Base-by-base conservation (phyloP, 2,888 invertebrate genomes). In the Deilephila elpenor region DNA sequence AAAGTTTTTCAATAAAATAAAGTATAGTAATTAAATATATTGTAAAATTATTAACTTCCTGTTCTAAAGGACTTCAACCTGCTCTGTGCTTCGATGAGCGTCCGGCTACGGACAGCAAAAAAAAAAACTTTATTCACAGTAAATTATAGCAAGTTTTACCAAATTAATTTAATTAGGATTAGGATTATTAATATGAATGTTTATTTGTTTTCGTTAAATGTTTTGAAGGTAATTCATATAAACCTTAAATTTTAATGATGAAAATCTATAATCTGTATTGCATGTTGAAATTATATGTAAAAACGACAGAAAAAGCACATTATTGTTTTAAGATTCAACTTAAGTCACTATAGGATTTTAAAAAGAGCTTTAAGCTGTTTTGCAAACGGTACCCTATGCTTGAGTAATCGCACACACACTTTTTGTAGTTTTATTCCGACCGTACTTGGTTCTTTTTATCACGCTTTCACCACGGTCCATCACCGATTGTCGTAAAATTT, bases 401-500 rank as follows among this genome's bases (percentile, higher is more conserved):
- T 81, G 78, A 84, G 83, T 82, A 83, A 76, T 77, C 80, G 83
- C 82, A 82, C 82, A 81, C 84, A 80, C 81, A 78, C 81, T 86
- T 86, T 87, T 85, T 83, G 78, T 71, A 80, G 59, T 71, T 75
- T 83, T 64, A 19, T 34, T 34, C 32, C 29, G 62, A 72, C 62
- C 34, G 72, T 32, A 25, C 62, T 56, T 76, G 80, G 81, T 82
- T 80, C 84, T 85, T 85, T 84, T 85, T 81, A 73, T 73, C 75
- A 74, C 79, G 82, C 84, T 84, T 83, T 83, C 83, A 75, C 79
- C 71, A 74, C 78, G 79, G 78, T 78, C 78, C 79, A 83, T 77
- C 76, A 78, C 72, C 73, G 70, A 29, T 29, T 44, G 53, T 70
- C 70, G 59, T 73, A 59, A 67, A 70, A 70, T 37, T 25, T 44